Evolutionary conservation across 2,888 invertebrate species (phyloP).

Genomic region (Netelia virgata): DNA sequence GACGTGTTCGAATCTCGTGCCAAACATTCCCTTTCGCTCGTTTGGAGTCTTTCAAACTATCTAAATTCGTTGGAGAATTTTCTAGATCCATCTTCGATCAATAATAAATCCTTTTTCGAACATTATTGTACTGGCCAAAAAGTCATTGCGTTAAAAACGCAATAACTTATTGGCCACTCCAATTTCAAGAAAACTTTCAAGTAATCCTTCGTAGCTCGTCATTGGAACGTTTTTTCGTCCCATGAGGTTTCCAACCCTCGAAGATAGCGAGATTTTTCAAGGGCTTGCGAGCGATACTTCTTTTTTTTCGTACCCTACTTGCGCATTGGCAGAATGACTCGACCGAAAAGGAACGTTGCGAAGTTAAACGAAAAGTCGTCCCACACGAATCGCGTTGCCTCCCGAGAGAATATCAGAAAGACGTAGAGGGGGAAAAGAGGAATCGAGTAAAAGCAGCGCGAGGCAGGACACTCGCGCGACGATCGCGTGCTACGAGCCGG

Average conservation of each 20-base stretch:
- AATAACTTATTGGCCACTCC: too few relatives aligned
- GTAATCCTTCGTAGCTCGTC: too few relatives aligned
- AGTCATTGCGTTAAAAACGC: too few relatives aligned
- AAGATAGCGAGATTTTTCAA: background rate
- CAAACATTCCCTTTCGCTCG: background rate
- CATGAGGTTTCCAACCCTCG: background rate
- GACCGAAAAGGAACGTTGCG: conserved; percentile 3
- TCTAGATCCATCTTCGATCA: too few relatives aligned
- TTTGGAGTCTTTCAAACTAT: background rate
- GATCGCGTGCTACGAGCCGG: conserved; percentile 78
- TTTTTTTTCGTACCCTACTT: background rate
- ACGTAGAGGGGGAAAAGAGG: background rate
- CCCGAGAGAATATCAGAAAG: background rate
- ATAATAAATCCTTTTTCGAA: too few relatives aligned
- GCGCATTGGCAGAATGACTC: background rate
- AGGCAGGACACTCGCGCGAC: conserved; percentile 9
- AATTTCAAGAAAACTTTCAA: too few relatives aligned
- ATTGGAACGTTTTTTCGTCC: too few relatives aligned
- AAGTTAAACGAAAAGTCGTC: conserved; percentile 7
- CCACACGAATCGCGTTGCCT: background rate
- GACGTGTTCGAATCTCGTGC: too few relatives aligned
- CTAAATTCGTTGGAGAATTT: too few relatives aligned
- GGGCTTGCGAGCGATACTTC: background rate
- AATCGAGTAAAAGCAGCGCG: conserved; percentile 18
- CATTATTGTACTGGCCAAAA: too few relatives aligned